Base-by-base conservation (phyloP, 2,113 vertebrate genomes). In the Bubo bubo region DNA sequence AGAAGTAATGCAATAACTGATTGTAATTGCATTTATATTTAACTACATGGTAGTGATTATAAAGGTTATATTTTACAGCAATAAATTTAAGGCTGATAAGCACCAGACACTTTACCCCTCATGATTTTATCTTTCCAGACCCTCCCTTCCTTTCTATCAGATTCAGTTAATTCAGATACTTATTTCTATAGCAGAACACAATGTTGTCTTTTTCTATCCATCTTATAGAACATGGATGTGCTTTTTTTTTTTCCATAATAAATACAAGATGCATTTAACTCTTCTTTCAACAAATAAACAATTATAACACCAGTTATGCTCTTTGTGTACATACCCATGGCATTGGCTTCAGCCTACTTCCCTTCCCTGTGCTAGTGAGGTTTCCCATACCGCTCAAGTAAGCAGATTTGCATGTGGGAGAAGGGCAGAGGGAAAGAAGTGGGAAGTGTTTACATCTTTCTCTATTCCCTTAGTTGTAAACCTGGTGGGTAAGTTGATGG, bases 21-120 rank as follows among this genome's bases (percentile, higher is more conserved):
- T 91, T 93, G 68, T 63, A 94, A 91, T 94, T 94, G 94, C 63
- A 86, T 85, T 87, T 95, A 79, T 84, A 62, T 86, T 96, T 96
- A 95, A 90, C 73, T 96, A 91, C 8, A 50, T 72, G 11, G 26
- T 81, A 97, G 95, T 93, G 28, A 74, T 86, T 62, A 43, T n/a
- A 96, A 92, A 97, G 12, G 41, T 93, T 92, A 91, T 56, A 93
- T 95, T 96, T 97, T 77, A 56, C 34, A 84, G 45, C 32, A 92
- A 72, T 82, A 95, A 93, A 55, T 62, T 62, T 20, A 90, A 88
- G 20, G 14, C 68, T 75, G 41, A 80, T 32, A 81, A 83, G 77
- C 41, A 91, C 63, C 71, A 77, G 37, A 30, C 9, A 88, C 37
- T 90, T 58, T 64, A 64, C 20, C 1, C 24, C 58, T 93, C 70